Evolutionary conservation across 1,140 invertebrate genomes (phyloP).

Genomic region (Orius laevigatus): DNA sequence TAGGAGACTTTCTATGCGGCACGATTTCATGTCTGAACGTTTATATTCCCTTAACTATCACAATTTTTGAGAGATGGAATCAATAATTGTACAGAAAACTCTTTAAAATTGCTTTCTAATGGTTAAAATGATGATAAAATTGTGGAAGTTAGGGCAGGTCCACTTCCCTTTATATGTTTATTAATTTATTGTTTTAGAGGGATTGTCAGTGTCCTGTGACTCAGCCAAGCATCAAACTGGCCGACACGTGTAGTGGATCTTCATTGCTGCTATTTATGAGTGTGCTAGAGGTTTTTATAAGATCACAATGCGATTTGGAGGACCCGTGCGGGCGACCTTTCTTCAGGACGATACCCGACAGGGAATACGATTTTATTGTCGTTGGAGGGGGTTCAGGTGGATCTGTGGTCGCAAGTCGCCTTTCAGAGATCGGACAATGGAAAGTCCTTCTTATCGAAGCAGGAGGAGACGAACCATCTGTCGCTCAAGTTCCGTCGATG

Average conservation of each 20-base stretch:
- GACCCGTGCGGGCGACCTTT: conserved; percentile 58
- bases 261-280: conserved; percentile 78
- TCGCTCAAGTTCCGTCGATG: conserved; percentile 68
- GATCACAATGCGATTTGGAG: conserved; percentile 67
- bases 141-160: no score
- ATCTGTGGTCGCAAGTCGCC: conserved; percentile 48
- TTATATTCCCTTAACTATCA: no score
- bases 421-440: conserved; percentile 57
- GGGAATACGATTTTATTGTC: conserved; percentile 68
- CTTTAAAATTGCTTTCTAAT: no score
- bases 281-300: conserved; percentile 60
- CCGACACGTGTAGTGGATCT: conserved; percentile 60
- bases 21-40: no score
- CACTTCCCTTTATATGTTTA: neutral
- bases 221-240: conserved; percentile 57
- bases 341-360: conserved; percentile 38
- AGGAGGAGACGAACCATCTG: conserved; percentile 62
- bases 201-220: conserved; percentile 54
- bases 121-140: no score
- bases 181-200: conserved; percentile 16
- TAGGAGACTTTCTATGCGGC: no score
- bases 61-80: no score
- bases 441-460: conserved; percentile 70
- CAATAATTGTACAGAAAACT: no score
- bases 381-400: conserved; percentile 76